phyloP scores from a whole-genome alignment of 2,797 vertebrate species.

The Phataginus tetradactyla region DNA sequence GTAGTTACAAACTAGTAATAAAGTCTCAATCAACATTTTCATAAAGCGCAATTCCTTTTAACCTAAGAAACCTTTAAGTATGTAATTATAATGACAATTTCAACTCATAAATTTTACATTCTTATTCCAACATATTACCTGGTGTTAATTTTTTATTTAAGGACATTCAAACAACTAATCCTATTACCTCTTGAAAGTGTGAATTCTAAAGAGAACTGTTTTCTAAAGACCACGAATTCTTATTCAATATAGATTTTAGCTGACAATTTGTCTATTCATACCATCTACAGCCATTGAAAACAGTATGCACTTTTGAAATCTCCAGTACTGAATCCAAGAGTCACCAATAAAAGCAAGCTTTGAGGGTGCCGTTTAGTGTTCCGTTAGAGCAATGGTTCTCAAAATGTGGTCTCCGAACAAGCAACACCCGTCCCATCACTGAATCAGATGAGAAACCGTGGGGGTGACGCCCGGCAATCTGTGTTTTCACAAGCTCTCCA shows the following conservation, averaged over 20 bases:
- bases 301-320: background rate
- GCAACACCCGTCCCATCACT: background rate
- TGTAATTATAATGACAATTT: conserved; percentile 10
- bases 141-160: background rate
- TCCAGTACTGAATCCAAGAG: background rate
- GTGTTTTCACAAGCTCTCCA: background rate
- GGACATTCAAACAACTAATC: background rate
- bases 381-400: background rate
- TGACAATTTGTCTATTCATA: background rate
- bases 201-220: background rate
- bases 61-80: background rate
- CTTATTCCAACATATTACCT: background rate
- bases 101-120: background rate
- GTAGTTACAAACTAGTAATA: background rate
- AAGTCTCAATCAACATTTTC: background rate
- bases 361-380: background rate
- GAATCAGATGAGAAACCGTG: background rate
- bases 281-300: background rate
- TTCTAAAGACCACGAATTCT: background rate
- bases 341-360: background rate
- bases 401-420: background rate
- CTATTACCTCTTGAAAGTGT: background rate
- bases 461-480: background rate
- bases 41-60: background rate
- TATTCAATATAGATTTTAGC: background rate